Conservation (phyloP, 2,888 invertebrate species). For the Ommatoiulus sabulosus region DNA sequence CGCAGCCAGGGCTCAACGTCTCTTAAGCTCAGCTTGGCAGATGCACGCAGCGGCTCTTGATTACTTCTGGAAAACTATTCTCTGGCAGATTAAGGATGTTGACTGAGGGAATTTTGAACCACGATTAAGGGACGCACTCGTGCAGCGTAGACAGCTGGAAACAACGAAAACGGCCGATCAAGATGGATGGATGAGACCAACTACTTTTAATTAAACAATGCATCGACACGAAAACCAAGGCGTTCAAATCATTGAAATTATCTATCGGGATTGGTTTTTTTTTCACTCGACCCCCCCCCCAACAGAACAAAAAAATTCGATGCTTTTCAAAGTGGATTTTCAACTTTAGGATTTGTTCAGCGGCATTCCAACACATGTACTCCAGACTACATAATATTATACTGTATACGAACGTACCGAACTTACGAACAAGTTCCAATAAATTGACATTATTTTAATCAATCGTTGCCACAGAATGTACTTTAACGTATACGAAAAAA, state of each 20-base stretch:
- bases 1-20: slow-evolving; percentile 18
- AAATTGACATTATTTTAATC: no score
- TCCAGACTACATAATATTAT: no score
- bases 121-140: background rate
- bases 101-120: slow-evolving; percentile 47
- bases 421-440: no score
- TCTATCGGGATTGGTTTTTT: background rate
- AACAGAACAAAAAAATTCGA: background rate
- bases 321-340: background rate
- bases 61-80: slow-evolving; percentile 47
- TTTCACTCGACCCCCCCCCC: no score
- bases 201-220: slow-evolving; percentile 32
- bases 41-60: slow-evolving; percentile 35
- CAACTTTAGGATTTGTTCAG: background rate
- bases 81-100: slow-evolving; percentile 45
- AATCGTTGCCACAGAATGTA: no score
- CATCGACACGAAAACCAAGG: background rate
- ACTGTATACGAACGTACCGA: no score
- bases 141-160: background rate
- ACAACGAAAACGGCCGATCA: background rate
- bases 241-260: slow-evolving; percentile 17
- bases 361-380: background rate
- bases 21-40: slow-evolving; percentile 41
- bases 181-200: background rate
- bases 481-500: no score